Evolutionary conservation across 2,888 invertebrate species (phyloP).

Genomic region (Epinotia bilunana): DNA sequence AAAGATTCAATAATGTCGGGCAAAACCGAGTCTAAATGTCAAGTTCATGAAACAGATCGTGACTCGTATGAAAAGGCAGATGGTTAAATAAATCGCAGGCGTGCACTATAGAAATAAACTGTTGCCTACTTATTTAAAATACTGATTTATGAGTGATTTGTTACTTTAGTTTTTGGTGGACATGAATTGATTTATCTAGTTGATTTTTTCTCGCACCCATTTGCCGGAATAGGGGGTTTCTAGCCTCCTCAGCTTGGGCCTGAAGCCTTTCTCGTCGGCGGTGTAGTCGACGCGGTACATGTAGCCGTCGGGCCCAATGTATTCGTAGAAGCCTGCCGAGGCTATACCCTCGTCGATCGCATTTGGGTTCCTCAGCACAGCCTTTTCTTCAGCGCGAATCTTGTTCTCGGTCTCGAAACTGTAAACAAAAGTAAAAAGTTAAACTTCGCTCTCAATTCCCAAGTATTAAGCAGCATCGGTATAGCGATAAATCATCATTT

Average conservation of each 20-base stretch:
- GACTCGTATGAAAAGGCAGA: slow-evolving; percentile 55
- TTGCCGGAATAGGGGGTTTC: slow-evolving; percentile 80
- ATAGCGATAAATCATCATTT: slow-evolving; percentile 22
- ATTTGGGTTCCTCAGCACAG: slow-evolving; percentile 79
- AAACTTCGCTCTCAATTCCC: slow-evolving; percentile 5
- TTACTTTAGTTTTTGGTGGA: slow-evolving; percentile 49
- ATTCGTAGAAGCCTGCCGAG: slow-evolving; percentile 81
- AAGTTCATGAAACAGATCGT: slow-evolving; percentile 67
- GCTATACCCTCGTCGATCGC: slow-evolving; percentile 80
- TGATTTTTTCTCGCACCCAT: slow-evolving; percentile 78
- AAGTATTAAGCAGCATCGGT: slow-evolving; percentile 3
- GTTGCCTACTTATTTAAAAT: slow-evolving; percentile 70
- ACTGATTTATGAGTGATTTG: slow-evolving; percentile 63
- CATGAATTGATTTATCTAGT: slow-evolving; percentile 56
- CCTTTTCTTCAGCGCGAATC: slow-evolving; percentile 81
- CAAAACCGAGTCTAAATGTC: slow-evolving; percentile 65
- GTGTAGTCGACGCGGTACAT: slow-evolving; percentile 82
- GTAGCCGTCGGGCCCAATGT: slow-evolving; percentile 82
- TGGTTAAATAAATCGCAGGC: slow-evolving; percentile 56
- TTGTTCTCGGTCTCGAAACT: slow-evolving; percentile 84
- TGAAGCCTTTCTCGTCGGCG: slow-evolving; percentile 81
- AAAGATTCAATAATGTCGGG: slow-evolving; percentile 47
- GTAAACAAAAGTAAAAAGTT: slow-evolving; percentile 49
- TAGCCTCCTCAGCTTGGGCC: slow-evolving; percentile 75
- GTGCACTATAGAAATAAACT: slow-evolving; percentile 41